These are phyloP conservation scores for Synergus gifuensis DNA, from an alignment of 2,888 invertebrate genomes.

Conservation along the genomic window DNA sequence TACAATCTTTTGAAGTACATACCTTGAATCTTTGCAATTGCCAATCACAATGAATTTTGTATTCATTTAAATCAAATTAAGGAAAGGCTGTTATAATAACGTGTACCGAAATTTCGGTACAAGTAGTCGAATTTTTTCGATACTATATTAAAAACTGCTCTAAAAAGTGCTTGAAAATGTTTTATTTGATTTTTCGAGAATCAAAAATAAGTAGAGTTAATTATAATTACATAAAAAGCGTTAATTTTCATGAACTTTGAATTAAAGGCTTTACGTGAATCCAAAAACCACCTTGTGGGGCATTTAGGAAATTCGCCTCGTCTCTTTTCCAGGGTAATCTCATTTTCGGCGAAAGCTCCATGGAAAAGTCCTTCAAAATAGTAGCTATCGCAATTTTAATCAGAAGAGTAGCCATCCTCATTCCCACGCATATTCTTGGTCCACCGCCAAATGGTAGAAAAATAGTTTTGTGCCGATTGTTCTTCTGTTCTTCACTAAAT, in stretches of 20 bases:
- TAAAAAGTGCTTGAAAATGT: too few species aligned
- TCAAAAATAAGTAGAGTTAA: not conserved
- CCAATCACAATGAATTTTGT: too few species aligned
- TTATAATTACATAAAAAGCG: not conserved
- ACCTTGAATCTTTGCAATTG: too few species aligned
- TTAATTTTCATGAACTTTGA: not conserved
- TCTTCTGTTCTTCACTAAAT: conserved; percentile 58
- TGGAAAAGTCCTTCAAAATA: conserved; percentile 55
- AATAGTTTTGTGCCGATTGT: conserved; percentile 54
- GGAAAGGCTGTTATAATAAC: too few species aligned
- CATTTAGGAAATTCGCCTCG: not conserved
- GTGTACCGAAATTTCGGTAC: too few species aligned
- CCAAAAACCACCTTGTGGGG: not conserved
- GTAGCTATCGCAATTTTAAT: conserved; percentile 61
- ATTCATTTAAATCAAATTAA: too few species aligned
- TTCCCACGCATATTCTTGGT: conserved; percentile 67
- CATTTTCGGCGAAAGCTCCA: conserved; percentile 61
- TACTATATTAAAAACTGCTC: too few species aligned
- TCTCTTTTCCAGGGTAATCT: conserved; percentile 55
- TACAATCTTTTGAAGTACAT: too few species aligned
- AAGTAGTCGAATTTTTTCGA: too few species aligned
- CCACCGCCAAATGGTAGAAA: conserved; percentile 69
- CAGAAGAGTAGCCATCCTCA: conserved; percentile 62
- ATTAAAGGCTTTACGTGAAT: not conserved
- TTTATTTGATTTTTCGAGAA: too few species aligned